Percentiles rank a stretch among this genome's conserved stretches.
phyloP scores from a whole-genome alignment of 2,797 vertebrate species.

The Anisognathus igniventris region DNA sequence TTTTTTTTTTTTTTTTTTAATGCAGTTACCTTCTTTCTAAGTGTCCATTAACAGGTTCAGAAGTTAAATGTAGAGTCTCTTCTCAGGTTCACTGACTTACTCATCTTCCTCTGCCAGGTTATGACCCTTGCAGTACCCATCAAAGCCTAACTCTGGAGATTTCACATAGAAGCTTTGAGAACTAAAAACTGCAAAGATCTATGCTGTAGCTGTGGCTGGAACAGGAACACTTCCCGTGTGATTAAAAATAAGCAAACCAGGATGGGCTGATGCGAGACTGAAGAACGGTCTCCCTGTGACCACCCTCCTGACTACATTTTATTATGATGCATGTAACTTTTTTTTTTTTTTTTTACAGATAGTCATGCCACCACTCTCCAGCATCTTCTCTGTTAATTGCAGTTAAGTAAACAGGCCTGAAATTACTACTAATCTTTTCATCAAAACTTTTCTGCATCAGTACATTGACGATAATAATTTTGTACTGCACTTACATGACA shows the following conservation, averaged over 20 bases:
- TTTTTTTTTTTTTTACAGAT: neutral
- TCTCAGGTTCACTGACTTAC: neutral
- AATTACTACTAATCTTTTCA: neutral
- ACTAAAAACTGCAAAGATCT: neutral
- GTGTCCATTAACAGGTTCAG: neutral
- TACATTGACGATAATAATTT: neutral
- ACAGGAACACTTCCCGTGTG: neutral
- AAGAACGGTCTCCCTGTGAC: neutral
- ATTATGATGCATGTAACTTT: accelerated
- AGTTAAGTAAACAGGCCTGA: neutral
- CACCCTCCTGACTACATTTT: neutral
- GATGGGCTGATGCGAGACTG: neutral
- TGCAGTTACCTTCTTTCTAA: neutral
- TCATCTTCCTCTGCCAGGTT: neutral
- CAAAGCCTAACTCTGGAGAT: neutral
- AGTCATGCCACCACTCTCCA: neutral
- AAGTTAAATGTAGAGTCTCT: neutral
- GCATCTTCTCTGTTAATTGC: neutral
- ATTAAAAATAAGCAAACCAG: neutral
- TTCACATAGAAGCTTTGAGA: neutral
- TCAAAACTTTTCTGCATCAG: neutral
- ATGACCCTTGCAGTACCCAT: neutral
- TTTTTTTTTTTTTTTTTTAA: neutral
- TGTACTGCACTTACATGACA: neutral
- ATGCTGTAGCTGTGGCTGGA: neutral